Base-by-base conservation (phyloP, 2,888 invertebrate genomes). In the Digitonthophagus gazella region DNA sequence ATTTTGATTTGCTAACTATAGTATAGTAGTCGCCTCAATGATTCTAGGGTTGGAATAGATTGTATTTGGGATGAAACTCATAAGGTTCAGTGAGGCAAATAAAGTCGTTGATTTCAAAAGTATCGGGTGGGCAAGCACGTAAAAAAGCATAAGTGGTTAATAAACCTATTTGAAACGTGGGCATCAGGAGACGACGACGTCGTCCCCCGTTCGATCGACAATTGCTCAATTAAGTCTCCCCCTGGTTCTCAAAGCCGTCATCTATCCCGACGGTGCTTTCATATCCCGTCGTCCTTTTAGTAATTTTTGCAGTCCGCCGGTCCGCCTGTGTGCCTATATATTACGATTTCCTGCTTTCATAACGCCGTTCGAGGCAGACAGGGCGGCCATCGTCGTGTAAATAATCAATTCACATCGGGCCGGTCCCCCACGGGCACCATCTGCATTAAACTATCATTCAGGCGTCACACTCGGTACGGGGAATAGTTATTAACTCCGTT, bases 361-460 rank as follows among this genome's bases (percentile, higher is more conserved):
- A 18, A 44, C 28, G 28, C 16, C 20, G 61, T 19, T 61, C 19
- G n/a, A n/a, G n/a, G n/a, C n/a, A n/a, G n/a, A n/a, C 20, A 18
- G 18, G 61, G 16, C 61, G 57, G n/a, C 19, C 19, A 61, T 61
- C 61, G 6, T 18, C 61, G 61, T 61, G 61, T 61, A 61, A 61
- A 61, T 61, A 61, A 61, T 61, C 61, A 44, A 44, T 44, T 44
- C 28, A 44, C 28, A 44, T 44, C 28, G 28, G 61, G 61, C n/a
- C 61, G 19, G 18, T 61, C 61, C 61, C 61, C 61, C 20, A 19
- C 19, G 61, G 61, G 61, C 61, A 61, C 61, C 61, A 61, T 61
- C 19, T 61, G 61, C 61, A 61, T 61, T 61, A 61, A 61, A 61
- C 61, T 61, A 61, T 61, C 61, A 61, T 61, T 61, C 61, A 61